Evolutionary conservation across 2,797 vertebrate genomes (phyloP), one percentile per base, ranked within the genome.

Genomic region (Acanthurus leucopareius): DNA sequence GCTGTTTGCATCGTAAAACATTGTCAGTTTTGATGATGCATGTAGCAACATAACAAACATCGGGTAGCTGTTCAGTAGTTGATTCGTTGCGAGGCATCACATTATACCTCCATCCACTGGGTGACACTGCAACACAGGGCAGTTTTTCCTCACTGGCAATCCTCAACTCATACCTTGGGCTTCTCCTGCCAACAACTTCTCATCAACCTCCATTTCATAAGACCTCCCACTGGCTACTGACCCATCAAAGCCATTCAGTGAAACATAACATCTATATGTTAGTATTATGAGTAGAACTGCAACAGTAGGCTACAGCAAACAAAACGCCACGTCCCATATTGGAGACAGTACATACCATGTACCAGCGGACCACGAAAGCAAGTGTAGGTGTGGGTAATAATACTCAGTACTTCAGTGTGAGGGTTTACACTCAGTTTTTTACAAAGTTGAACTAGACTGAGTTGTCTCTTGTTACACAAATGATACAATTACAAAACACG

Each of bases 321-420:
- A 15, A 77, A 91, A 90, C 84, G 17, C 69, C 80, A 79, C 57
- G 51, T 80, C 80, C 76, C 78, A 64, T 62, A 72, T 63, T 20
- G 64, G 69, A 84, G 86, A 81, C 87, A 47, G 69, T 80, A 90
- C 80, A 79, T 69, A 78, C 73, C 48, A 73, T 75, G 79, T 80
- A 91, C 80, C 90, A 91, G 92, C 79, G 44, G 86, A 92, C 53
- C 85, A 93, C 91, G 57, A 91, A 93, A 92, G 92, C 86, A 87
- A 81, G 81, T 82, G 80, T 73, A 68, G 20, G 47, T 57, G 60
- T 64, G 77, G 77, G 70, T 73, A 78, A 86, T 93, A 94, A 94
- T 93, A 94, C 92, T 93, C 86, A 74, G 82, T 87, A 89, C 81
- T 80, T 87, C 86, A 52, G 80, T 90, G 82, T 85, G 82, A 87